Evolutionary conservation across 2,888 invertebrate species (phyloP), one percentile per base, ranked within the genome.

Genomic region (Chorisops tibialis): DNA sequence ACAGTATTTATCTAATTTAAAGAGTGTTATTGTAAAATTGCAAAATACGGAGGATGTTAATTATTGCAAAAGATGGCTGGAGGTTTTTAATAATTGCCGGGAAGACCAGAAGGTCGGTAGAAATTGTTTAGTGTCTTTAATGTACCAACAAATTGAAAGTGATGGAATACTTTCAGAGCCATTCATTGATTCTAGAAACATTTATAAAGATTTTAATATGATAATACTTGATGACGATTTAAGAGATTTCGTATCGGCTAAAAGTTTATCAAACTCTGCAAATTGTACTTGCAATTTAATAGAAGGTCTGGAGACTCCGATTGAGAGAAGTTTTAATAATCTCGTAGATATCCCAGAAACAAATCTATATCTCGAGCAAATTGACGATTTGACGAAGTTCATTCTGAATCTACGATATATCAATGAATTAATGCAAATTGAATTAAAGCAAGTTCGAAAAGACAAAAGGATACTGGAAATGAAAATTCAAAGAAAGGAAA

Each of bases 71-170:
- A 14, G 73, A 68, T 77, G 77, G 77, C 59, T 77, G 9, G 68
- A 73, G 24, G 68, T 70, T 16, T 72, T 77, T 39, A 69, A 71
- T 37, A 56, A 65, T 1, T 69, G 71, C 0, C 54, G 64, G 0
- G 60, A 65, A 3, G 60, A 66, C 0, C 73, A 77, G 22, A 74
- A 72, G 63, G 63, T 73, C 39, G 68, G 69, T 2, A 67, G 77
- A 4, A 76, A 76, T 63, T 72, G 67, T 18, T 65, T 77, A 62
- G 69, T 75, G 11, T 54, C 72, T 9, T 64, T 73, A 3, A 60
- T 77, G 65, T 72, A 73, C 47, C 67, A 72, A 11, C 77, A 77
- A 49, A 65, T 74, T 1, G 65, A 62, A 39, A 67, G 67, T 45
- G 64, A 67, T 22, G 68, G 68, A 43, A 65, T 67, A 35, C 66